Evolutionary conservation across 1,140 invertebrate genomes (phyloP), one percentile per base, ranked within the genome.

Genomic region (Drosophila sp.): DNA sequence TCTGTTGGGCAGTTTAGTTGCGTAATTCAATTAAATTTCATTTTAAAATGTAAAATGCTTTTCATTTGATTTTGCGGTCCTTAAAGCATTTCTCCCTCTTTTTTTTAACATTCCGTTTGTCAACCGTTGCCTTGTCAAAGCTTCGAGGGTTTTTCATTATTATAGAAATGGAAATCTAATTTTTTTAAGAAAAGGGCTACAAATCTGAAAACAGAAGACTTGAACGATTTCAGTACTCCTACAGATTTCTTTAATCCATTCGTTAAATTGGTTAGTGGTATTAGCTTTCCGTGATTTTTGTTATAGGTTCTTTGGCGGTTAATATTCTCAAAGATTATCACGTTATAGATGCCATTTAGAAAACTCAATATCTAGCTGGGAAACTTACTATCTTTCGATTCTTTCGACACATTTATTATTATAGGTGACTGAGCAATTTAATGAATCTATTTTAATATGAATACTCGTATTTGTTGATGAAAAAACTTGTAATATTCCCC

Each of bases 11-110:
- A 77, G 67, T 78, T 89, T 72, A 80, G 82, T 76, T 87, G 76
- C 70, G 76, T 78, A 87, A 87, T 87, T 87, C 72, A 84, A 89
- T 89, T 89, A 73, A 73, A 78, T 89, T 84, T 74, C 72, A 70
- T 77, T 87, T 84, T 70, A 55, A 77, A 77, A 78, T 72, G 58
- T 30, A 86, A 87, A 85, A 67, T 75, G 66, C 66, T 72, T 78
- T 83, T 77, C 60, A 80, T 89, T 80, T 72, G 61, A 40, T 64
- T 65, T 41, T 56, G 68, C 10, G 57, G 57, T 60, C 33, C 41
- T 76, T 75, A 57, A 1, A 35, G 41, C 58, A 55, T 41, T 68
- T 25, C 27, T 47, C 41, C 4, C 6, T 17, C 29, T 69, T 58
- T 66, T 69, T 54, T 5, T 85, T 85, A 86, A 30, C 66, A 72